A percentile compares a stretch with the other conserved stretches of the same genome.
Conservation (phyloP, 2,797 vertebrate genomes). For the Artibeus lituratus region DNA sequence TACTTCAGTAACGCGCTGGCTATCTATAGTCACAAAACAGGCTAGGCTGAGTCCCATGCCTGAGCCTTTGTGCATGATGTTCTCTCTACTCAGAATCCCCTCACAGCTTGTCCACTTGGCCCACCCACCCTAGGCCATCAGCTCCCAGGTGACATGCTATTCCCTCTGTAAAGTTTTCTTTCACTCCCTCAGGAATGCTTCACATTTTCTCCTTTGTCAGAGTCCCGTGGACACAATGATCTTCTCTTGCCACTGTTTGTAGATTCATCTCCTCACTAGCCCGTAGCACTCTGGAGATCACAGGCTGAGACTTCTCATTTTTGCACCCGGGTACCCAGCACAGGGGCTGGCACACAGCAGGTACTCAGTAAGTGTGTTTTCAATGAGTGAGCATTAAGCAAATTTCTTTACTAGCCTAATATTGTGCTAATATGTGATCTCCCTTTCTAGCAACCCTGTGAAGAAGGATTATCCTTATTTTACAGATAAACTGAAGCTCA, state of each 20-base stretch:
- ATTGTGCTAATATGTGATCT: not conserved
- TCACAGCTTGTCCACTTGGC: not conserved
- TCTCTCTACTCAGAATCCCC: not conserved
- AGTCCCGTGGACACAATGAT: not conserved
- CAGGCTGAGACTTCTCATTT: not conserved
- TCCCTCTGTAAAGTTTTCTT: not conserved
- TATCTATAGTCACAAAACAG: not conserved
- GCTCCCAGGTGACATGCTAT: not conserved
- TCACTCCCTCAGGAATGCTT: not conserved
- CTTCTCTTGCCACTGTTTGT: not conserved
- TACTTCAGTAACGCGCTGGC: not conserved
- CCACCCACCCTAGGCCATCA: not conserved
- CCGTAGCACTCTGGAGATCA: not conserved
- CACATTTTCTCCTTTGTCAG: not conserved
- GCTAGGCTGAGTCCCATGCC: not conserved
- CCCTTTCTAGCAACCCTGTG: not conserved
- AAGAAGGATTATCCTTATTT: not conserved
- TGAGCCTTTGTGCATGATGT: not conserved
- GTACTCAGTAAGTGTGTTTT: not conserved
- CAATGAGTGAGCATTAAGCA: not conserved
- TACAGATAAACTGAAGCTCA: conserved; percentile 27
- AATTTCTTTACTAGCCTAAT: not conserved
- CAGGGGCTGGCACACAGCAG: not conserved
- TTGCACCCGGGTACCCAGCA: not conserved
- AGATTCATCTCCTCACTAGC: not conserved